A percentile compares a stretch with the other conserved stretches of the same genome.
Evolutionary conservation across 2,797 vertebrate species (phyloP).

Genomic region (Chromobotia macracanthus): DNA sequence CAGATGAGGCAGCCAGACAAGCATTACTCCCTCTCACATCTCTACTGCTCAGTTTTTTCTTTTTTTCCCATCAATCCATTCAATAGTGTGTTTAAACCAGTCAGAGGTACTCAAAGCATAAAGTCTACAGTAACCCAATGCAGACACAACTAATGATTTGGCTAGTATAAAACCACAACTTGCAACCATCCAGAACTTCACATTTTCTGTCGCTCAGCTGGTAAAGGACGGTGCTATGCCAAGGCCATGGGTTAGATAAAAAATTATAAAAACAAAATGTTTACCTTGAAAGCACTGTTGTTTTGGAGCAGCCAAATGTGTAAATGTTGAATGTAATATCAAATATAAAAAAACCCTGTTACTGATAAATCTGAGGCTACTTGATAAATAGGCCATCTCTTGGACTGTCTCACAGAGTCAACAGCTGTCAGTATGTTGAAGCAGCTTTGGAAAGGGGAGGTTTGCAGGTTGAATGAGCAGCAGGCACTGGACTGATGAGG

Average conservation of each 20-base stretch:
- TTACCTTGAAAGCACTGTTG: not conserved
- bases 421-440: constrained; percentile 46
- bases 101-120: constrained; percentile 31
- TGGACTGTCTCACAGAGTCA: constrained; percentile 37
- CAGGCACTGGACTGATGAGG: constrained; percentile 57
- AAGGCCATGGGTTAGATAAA: not conserved
- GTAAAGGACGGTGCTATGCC: not conserved
- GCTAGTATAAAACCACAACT: too few species aligned
- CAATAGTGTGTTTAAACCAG: constrained; percentile 24
- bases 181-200: not conserved
- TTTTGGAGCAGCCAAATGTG: not conserved
- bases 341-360: constrained; percentile 3
- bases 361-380: constrained; percentile 27
- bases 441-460: constrained; percentile 43
- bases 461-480: constrained; percentile 60
- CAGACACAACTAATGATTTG: not conserved
- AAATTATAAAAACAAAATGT: not conserved
- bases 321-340: not conserved
- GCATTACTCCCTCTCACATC: constrained; percentile 50
- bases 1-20: constrained; percentile 36
- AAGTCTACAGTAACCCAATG: not conserved
- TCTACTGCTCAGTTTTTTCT: constrained; percentile 23
- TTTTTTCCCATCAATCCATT: constrained; percentile 41
- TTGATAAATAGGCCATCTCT: constrained; percentile 42
- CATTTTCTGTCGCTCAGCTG: not conserved